These are phyloP conservation scores for Polypterus senegalus DNA, from an alignment of 2,113 vertebrate species.

Conservation along the genomic window DNA sequence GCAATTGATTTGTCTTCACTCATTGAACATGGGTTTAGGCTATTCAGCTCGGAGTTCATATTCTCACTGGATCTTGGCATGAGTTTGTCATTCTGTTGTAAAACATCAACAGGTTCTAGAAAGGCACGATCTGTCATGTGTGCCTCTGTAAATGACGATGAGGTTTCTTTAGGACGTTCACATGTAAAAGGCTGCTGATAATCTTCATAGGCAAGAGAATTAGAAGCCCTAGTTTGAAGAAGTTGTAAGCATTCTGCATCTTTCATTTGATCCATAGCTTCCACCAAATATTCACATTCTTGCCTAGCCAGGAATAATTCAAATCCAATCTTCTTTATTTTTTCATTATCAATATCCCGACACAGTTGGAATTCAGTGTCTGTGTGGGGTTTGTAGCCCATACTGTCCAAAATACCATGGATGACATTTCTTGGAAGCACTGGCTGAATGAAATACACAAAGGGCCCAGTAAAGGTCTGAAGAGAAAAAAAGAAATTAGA, in stretches of 20 bases:
- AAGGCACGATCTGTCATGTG: no score
- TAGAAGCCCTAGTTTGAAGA: conserved; percentile 26
- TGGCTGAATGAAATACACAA: conserved; percentile 61
- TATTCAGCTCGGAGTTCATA: background rate
- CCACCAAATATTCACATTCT: conserved; percentile 45
- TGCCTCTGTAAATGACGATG: no score
- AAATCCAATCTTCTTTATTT: conserved; percentile 47
- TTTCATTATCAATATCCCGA: conserved; percentile 35
- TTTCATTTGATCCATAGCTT: conserved; percentile 37
- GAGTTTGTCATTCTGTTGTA: no score
- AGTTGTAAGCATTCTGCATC: conserved; percentile 28
- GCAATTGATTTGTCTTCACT: conserved; percentile 35
- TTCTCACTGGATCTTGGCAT: no score
- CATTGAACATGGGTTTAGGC: background rate
- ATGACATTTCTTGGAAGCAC: conserved; percentile 43
- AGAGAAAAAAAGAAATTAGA: conserved; percentile 22
- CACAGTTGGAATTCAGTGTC: conserved; percentile 52
- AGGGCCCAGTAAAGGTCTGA: conserved; percentile 68
- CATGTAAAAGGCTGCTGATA: no score
- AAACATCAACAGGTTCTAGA: no score
- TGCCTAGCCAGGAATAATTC: conserved; percentile 66
- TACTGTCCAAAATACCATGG: conserved; percentile 47
- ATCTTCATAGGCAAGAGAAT: background rate
- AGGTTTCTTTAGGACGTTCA: no score
- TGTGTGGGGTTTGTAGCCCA: conserved; percentile 54